A percentile compares a stretch with the other conserved stretches of the same genome.
These are phyloP conservation scores for Rhinophrynus dorsalis DNA, from an alignment of 2,797 vertebrate genomes.

Conservation along the genomic window DNA sequence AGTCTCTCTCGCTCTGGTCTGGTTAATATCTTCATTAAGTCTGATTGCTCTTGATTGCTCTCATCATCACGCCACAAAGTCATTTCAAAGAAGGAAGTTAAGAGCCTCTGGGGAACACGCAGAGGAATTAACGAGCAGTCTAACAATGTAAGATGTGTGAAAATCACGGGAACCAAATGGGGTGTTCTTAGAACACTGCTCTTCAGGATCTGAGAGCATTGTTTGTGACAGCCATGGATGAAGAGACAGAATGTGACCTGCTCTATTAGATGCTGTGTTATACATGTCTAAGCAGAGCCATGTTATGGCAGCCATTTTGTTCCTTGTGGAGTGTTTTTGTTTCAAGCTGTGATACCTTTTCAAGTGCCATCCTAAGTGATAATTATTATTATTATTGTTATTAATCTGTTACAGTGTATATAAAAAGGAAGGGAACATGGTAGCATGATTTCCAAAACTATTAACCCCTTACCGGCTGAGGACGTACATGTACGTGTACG, in stretches of 20 bases:
- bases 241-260: slow-evolving; percentile 30
- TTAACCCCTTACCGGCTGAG: too few species aligned
- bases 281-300: not conserved
- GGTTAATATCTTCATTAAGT: slow-evolving; percentile 51
- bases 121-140: slow-evolving; percentile 47
- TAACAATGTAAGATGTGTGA: slow-evolving; percentile 49
- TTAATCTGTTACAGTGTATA: too few species aligned
- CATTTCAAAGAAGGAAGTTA: slow-evolving; percentile 50
- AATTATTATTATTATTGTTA: too few species aligned
- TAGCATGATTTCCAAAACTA: too few species aligned
- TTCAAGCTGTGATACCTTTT: not conserved
- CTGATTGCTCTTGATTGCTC: slow-evolving; percentile 50
- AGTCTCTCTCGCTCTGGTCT: slow-evolving; percentile 43
- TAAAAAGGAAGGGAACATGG: too few species aligned
- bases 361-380: too few species aligned
- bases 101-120: slow-evolving; percentile 41
- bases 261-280: slow-evolving; percentile 5
- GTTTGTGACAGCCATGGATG: slow-evolving; percentile 5
- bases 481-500: too few species aligned
- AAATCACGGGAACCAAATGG: slow-evolving; percentile 41
- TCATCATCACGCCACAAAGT: slow-evolving; percentile 49
- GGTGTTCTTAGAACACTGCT: slow-evolving; percentile 8
- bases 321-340: not conserved
- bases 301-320: not conserved
- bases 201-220: slow-evolving; percentile 6